Conservation (phyloP, 1,140 invertebrate species). For the Tachypleus tridentatus region DNA sequence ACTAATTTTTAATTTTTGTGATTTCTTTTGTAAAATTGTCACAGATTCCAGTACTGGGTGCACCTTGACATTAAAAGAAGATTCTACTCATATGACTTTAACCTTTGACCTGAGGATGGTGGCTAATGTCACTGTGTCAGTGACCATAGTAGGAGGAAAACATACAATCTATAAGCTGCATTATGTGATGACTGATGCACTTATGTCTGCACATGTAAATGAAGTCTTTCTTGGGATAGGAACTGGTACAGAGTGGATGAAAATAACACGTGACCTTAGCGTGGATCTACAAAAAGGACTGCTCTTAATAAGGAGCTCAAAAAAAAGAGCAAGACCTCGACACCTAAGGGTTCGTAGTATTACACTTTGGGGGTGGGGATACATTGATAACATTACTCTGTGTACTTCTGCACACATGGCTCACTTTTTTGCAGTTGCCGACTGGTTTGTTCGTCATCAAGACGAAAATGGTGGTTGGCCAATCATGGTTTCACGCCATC, state of each 20-base stretch:
- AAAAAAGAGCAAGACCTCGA: conserved; percentile 44
- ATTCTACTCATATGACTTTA: too few relatives aligned
- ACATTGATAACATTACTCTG: conserved; percentile 67
- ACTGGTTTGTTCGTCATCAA: conserved; percentile 86
- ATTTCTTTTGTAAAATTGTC: too few relatives aligned
- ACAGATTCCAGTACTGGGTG: too few relatives aligned
- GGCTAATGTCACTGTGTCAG: too few relatives aligned
- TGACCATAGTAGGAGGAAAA: conserved; percentile 38
- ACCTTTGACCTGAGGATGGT: too few relatives aligned
- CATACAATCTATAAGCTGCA: conserved; percentile 64
- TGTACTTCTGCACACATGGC: conserved; percentile 70
- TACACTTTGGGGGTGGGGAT: conserved; percentile 57
- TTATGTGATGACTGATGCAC: conserved; percentile 59
- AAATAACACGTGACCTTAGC: conserved; percentile 71
- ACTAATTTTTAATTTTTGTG: too few relatives aligned
- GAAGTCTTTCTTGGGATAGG: conserved; percentile 83
- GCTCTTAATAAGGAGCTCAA: conserved; percentile 42
- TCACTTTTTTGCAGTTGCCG: conserved; percentile 81
- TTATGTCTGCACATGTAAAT: conserved; percentile 56
- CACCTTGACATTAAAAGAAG: too few relatives aligned
- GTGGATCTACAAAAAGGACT: conserved; percentile 85
- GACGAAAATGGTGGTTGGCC: conserved; percentile 75
- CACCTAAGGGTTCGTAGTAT: conserved; percentile 45
- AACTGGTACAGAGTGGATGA: conserved; percentile 52
- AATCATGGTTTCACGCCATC: conserved; percentile 66